These are phyloP conservation scores for Catonia carolina DNA, from an alignment of 2,888 invertebrate species.

Conservation along the genomic window DNA sequence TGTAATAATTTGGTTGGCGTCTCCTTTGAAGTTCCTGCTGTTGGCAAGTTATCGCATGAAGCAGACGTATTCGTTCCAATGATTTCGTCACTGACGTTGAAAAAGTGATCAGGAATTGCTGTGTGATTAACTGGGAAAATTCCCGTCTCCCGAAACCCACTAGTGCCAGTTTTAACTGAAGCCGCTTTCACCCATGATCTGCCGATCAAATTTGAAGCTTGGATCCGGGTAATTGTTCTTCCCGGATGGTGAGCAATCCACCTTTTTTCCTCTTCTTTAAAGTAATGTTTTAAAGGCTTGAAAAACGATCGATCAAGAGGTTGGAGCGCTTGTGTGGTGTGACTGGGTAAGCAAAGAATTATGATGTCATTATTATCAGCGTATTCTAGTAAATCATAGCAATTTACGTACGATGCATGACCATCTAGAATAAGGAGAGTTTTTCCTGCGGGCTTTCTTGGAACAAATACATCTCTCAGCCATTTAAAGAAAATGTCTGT, in stretches of 20 bases:
- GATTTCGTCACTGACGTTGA: not conserved
- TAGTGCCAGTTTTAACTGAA: not conserved
- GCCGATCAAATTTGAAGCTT: not conserved
- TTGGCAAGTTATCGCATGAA: not conserved
- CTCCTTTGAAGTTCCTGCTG: not conserved
- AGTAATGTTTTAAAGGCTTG: too few relatives aligned
- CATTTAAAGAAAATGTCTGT: not conserved
- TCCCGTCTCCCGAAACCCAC: not conserved
- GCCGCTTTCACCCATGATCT: too few relatives aligned
- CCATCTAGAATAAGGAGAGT: not conserved
- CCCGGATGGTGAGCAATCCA: not conserved
- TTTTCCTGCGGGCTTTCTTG: not conserved
- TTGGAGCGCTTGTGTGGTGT: not conserved
- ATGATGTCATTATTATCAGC: not conserved
- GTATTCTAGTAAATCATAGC: not conserved
- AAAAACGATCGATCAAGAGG: not conserved
- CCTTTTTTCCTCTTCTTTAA: not conserved
- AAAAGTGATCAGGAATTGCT: not conserved
- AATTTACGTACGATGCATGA: not conserved
- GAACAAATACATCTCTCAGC: not conserved
- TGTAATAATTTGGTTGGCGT: not conserved
- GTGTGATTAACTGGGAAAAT: not conserved
- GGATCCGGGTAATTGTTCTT: conserved; percentile 1
- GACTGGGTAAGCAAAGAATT: not conserved
- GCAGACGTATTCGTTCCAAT: not conserved